Percentiles rank a stretch among this genome's conserved stretches.
phyloP scores from a whole-genome alignment of 1,140 invertebrate species.

The Uloborus diversus region DNA sequence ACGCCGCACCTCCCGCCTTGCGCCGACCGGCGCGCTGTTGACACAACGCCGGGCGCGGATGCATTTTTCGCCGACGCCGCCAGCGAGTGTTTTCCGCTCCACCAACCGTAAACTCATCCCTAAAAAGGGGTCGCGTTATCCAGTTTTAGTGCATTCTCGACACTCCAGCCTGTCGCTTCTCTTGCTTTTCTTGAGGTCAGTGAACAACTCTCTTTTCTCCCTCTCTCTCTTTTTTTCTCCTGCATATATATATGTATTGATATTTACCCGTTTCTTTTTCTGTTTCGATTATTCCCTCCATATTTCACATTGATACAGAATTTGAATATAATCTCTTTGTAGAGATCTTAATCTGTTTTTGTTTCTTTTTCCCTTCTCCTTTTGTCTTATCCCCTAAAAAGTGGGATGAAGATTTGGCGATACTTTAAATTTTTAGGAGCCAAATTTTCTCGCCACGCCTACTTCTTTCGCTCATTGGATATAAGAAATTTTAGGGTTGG shows the following conservation, averaged over 20 bases:
- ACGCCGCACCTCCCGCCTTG: constrained; percentile 7
- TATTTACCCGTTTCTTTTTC: constrained; percentile 11
- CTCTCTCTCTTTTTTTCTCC: not conserved
- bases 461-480: constrained; percentile 25
- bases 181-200: constrained; percentile 21
- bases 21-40: constrained; percentile 26
- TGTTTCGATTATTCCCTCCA: not conserved
- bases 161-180: not conserved
- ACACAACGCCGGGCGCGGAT: constrained; percentile 43
- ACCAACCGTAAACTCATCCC: constrained; percentile 14
- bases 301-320: too few relatives aligned
- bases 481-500: constrained; percentile 18
- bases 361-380: too few relatives aligned
- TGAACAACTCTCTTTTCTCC: not conserved
- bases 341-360: too few relatives aligned
- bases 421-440: constrained; percentile 11
- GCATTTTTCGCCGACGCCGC: constrained; percentile 50
- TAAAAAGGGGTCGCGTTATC: constrained; percentile 14
- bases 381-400: too few relatives aligned
- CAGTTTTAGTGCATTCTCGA: constrained; percentile 14
- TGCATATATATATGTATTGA: not conserved
- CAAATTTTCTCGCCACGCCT: constrained; percentile 22
- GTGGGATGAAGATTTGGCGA: too few relatives aligned
- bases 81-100: constrained; percentile 41
- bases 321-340: too few relatives aligned